Evolutionary conservation across 2,888 invertebrate genomes (phyloP).

Genomic region (Macaria notata): DNA sequence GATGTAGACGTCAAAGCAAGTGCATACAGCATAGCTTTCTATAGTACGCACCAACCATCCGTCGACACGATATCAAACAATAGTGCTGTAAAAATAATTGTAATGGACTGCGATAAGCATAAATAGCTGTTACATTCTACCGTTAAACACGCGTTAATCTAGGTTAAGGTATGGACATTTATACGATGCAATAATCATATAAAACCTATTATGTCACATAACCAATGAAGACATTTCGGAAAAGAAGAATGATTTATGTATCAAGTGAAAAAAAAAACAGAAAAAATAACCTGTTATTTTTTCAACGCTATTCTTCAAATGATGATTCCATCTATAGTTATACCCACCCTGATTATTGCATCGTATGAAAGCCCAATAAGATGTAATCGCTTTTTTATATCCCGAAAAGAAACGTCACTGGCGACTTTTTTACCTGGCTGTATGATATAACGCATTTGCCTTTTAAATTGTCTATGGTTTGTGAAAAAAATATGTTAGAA

Average conservation of each 20-base stretch:
- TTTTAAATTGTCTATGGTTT: constrained; percentile 31
- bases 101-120: constrained; percentile 65
- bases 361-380: constrained; percentile 12
- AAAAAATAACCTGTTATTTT: too few species aligned
- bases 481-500: not conserved
- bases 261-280: too few species aligned
- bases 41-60: constrained; percentile 60
- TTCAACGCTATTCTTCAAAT: too few species aligned
- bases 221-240: too few species aligned
- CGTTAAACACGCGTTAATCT: constrained; percentile 63
- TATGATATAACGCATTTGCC: constrained; percentile 30
- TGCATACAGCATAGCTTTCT: constrained; percentile 68
- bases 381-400: constrained; percentile 32
- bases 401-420: constrained; percentile 40
- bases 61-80: constrained; percentile 50
- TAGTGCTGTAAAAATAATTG: constrained; percentile 53
- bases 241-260: too few species aligned
- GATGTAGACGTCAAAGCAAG: constrained; percentile 57
- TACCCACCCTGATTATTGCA: constrained; percentile 20
- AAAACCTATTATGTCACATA: not conserved
- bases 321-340: not conserved
- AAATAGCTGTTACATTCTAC: constrained; percentile 56
- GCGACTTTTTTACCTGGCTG: constrained; percentile 39
- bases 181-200: constrained; percentile 15
- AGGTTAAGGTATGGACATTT: constrained; percentile 46